These are phyloP conservation scores for Yponomeuta evonymella DNA, from an alignment of 2,888 invertebrate species.

Conservation along the genomic window DNA sequence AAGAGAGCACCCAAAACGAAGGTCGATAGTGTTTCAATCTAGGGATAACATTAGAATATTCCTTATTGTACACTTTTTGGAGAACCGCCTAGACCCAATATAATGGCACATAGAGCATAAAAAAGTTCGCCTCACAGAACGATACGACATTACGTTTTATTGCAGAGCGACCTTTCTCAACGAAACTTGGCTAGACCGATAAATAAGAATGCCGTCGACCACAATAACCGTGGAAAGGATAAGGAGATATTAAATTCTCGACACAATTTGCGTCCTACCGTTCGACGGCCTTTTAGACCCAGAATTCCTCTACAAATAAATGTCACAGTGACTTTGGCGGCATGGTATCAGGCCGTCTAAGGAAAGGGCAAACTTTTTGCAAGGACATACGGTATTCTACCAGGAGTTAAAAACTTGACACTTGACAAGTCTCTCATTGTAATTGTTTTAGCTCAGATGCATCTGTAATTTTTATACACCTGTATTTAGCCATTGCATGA, in stretches of 20 bases:
- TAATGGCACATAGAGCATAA: too few species aligned
- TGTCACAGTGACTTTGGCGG: background rate
- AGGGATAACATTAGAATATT: too few species aligned
- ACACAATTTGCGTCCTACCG: background rate
- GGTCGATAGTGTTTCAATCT: too few species aligned
- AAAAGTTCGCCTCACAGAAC: too few species aligned
- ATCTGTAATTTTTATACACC: too few species aligned
- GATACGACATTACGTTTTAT: background rate
- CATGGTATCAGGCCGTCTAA: background rate
- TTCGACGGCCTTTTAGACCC: background rate
- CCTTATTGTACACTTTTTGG: too few species aligned
- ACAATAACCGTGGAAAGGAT: background rate
- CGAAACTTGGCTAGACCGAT: background rate
- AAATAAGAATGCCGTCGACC: background rate
- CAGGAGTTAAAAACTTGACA: background rate
- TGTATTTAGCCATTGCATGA: too few species aligned
- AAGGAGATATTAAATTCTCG: background rate
- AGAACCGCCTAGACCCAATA: too few species aligned
- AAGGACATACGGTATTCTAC: background rate
- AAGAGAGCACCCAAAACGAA: too few species aligned
- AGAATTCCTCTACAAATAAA: background rate
- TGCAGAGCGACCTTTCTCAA: background rate
- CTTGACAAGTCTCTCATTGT: too few species aligned
- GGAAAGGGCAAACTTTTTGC: background rate
- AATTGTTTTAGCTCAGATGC: too few species aligned